Base-by-base conservation (phyloP, 2,113 vertebrate genomes). In the Phalacrocorax carbo region DNA sequence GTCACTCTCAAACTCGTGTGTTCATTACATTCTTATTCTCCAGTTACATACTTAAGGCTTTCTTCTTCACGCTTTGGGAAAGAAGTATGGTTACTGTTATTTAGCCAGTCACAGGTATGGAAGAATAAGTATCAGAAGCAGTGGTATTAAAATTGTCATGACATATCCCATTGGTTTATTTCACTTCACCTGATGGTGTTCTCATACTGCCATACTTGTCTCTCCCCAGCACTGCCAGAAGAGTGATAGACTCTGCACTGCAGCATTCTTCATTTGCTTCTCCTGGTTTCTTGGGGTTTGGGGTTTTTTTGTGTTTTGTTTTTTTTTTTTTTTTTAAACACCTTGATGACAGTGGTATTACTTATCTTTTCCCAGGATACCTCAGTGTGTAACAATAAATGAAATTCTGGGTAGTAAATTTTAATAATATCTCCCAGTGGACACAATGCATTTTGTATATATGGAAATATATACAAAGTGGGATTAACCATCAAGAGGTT, bases 91-190 rank as follows among this genome's bases (percentile, higher is more conserved):
- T 85, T 32, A 18, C 10, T 60, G 22, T 69, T 70, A 38, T 13
- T 71, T 48, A 38, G 25, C 38, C 1, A 1, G 38, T 90, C 14
- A 9, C 34, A 49, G 25, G 11, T 58, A 12, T 29, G 40, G 65
- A 83, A 83, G 52, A 76, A 20, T 42, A 68, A 76, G 23, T 72
- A 29, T 34, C 32, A 34, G n/a, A 58, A 78, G 32, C n/a, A 51
- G 22, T 20, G 57, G 6, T 36, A 38, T 68, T 75, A 55, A 34
- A 65, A 30, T 51, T 32, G 38, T 30, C 8, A 9, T 58, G 15
- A 27, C 0, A 0, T 18, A 42, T 38, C 29, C 60, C n/a, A 3
- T 25, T 40, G 38, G 20, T 82, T 89, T 15, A 9, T 22, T 29
- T 38, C 55, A 3, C 11, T n/a, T 71, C 52, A 27, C 6, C 12